Evolutionary conservation across 2,113 vertebrate genomes (phyloP), one percentile per base, ranked within the genome.

Genomic region (Neodontobutis hainanensis): DNA sequence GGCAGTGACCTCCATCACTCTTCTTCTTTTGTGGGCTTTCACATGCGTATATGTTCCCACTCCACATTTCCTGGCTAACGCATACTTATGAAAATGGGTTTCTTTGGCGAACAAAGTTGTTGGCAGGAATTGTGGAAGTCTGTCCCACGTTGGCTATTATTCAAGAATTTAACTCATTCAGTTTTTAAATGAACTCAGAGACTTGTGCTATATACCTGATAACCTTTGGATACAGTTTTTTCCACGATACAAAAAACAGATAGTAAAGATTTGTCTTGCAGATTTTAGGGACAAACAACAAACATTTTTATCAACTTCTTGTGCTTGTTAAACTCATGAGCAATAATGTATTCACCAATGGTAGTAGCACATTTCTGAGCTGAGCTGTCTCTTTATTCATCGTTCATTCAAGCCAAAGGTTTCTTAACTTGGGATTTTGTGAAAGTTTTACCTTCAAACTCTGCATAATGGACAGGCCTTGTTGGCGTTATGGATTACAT

Each of bases 51-150:
- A 57, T 60, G 47, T 75, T 73, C 64, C 73, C 57, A 64, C 60
- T 56, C 48, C 42, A 57, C 35, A 61, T 62, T 69, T 55, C 65
- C 49, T 79, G 70, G 68, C 66, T 69, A 36, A 15, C 16, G 46
- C 47, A 38, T 63, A 43, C 60, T 74, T 73, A 85, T 83, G 66
- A 83, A 79, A 78, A 81, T 70, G 59, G 64, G 61, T 62, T 75
- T 63, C 65, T 65, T 11, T 58, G 50, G 67, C 62, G 55, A 59
- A 77, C 45, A 43, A 40, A 68, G 60, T 52, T 48, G 57, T 51
- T 84, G 61, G 77, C 65, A 49, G 44, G 42, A 11, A 59, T 63
- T 6, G 12, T 35, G 62, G 46, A 61, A 70, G 61, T 77, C 72
- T 62, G 44, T 62, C 63, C 66, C 15, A 67, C 64, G 77, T 66